Percentiles rank a stretch among this genome's conserved stretches.
Conservation (phyloP, 2,113 vertebrate species). For the Petaurus breviceps region DNA sequence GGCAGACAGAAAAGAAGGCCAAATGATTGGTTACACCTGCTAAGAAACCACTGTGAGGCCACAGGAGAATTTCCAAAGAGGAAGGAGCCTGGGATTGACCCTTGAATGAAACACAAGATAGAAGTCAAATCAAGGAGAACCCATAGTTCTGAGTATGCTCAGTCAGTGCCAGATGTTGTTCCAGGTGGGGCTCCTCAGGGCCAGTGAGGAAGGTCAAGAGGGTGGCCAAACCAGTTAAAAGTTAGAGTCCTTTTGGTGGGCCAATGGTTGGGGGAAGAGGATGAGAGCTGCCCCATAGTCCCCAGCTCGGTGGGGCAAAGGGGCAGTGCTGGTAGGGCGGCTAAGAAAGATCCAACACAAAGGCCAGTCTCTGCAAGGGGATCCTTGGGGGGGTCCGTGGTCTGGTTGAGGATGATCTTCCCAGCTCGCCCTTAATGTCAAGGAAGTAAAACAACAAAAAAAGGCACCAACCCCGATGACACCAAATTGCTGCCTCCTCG, state of each 20-base stretch:
- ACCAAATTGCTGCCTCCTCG: neutral
- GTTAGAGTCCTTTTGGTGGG: neutral
- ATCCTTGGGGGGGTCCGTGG: neutral
- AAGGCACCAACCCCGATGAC: neutral
- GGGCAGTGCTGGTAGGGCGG: neutral
- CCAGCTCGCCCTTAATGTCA: neutral
- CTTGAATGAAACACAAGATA: neutral
- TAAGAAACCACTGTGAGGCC: neutral
- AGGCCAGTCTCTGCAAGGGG: neutral
- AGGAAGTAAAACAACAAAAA: conserved; percentile 1
- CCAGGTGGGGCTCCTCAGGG: neutral
- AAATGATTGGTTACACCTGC: neutral
- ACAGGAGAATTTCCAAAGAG: conserved; percentile 33
- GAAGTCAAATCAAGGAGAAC: neutral
- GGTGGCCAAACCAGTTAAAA: conserved; percentile 14
- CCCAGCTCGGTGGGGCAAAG: neutral
- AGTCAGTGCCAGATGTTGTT: neutral
- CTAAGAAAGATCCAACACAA: neutral
- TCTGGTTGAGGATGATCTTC: neutral
- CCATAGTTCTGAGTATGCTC: conserved; percentile 16
- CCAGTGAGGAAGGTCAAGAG: neutral
- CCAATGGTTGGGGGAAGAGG: neutral
- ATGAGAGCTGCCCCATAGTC: neutral
- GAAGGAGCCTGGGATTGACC: neutral
- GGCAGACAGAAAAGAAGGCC: conserved; percentile 55